phyloP scores from a whole-genome alignment of 2,797 vertebrate genomes.

The Pipistrellus pipistrellus region DNA sequence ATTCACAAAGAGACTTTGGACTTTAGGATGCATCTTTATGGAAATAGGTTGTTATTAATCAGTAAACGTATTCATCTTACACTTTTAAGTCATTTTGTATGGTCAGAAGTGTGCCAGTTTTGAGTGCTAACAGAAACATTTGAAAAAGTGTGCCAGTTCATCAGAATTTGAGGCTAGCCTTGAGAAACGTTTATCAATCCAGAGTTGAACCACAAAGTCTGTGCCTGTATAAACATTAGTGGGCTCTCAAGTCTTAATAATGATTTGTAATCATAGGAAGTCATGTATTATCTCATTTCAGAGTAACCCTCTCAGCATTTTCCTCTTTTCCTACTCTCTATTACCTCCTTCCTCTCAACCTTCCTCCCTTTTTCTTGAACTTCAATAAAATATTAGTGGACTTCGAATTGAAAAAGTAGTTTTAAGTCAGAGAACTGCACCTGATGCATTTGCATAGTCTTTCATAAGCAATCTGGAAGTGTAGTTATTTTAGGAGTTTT shows the following conservation, averaged over 20 bases:
- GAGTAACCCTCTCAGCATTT: constrained; percentile 60
- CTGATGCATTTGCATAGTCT: constrained; percentile 62
- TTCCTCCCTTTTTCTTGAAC: constrained; percentile 59
- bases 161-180: constrained; percentile 70
- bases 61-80: constrained; percentile 60
- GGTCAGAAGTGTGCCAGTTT: constrained; percentile 58
- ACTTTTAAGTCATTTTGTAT: constrained; percentile 50
- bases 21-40: constrained; percentile 36
- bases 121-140: constrained; percentile 38
- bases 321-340: constrained; percentile 21
- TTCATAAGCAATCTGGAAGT: constrained; percentile 66
- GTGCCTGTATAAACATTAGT: constrained; percentile 52
- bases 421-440: constrained; percentile 70
- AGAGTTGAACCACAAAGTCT: constrained; percentile 56
- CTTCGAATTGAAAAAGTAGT: constrained; percentile 75
- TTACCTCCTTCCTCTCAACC: constrained; percentile 29
- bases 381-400: constrained; percentile 53
- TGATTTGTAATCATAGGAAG: constrained; percentile 47
- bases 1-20: constrained; percentile 52
- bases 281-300: constrained; percentile 63
- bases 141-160: constrained; percentile 58
- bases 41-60: constrained; percentile 41
- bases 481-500: constrained; percentile 70
- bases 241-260: constrained; percentile 66
- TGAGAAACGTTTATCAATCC: constrained; percentile 56